Base-by-base conservation (phyloP, 1,140 invertebrate species). In the Conus ventricosus region DNA sequence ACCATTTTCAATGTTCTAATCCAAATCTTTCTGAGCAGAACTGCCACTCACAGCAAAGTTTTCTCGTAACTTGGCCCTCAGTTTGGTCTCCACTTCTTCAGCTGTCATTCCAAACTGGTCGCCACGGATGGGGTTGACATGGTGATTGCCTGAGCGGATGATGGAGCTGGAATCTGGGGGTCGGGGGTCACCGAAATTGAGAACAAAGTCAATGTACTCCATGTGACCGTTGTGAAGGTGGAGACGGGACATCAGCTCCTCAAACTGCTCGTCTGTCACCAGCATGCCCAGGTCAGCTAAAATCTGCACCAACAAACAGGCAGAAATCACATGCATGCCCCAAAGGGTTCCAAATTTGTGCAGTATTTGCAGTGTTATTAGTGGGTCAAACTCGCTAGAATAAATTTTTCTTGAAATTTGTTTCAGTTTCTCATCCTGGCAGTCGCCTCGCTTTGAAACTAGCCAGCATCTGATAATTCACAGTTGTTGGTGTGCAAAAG, bases 1-100 rank as follows among this genome's bases (percentile, higher is more conserved):
- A 39, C 39, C 39, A 39, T 39, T 39, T 39, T 39, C 39, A 39
- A 39, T 39, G 39, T 3, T 39, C 39, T 39, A 39, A 39, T 39
- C 39, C 39, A 39, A 39, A 0, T 39, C 39, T 39, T 39, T 39
- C 3, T 39, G 39, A 39, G 39, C 85, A 20, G 39, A 27, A 27
- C 39, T 39, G 39, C 39, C 25, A 93, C 94, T 93, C 89, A 95
- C 94, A n/a, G 91, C 89, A 91, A 95, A 95, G 90, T 95, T 95
- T 89, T 95, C 94, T 83, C 93, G 89, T 3, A 95, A 89, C 90
- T 95, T 95, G 55, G 87, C 90, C 23, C 89, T 78, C n/a, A 95
- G 88, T 82, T 93, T 94, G 51, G 76, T 78, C 84, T 94, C 93
- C 39, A 93, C 94, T 67, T 94, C 91, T 8, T 92, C 90, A 39